phyloP scores from a whole-genome alignment of 1,140 invertebrate genomes.

The Hylyphantes graminicola region DNA sequence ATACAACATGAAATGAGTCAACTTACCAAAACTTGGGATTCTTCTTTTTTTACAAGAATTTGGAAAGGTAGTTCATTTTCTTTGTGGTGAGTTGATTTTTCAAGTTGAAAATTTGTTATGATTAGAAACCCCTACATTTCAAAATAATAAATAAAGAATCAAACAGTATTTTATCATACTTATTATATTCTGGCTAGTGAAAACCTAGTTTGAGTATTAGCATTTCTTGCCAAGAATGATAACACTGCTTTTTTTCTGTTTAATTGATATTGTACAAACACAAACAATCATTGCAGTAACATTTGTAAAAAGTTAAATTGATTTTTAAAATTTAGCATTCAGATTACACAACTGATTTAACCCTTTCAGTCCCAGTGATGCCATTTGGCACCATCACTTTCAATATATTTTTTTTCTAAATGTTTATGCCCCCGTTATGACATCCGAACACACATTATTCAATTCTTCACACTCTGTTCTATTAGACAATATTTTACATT shows the following conservation, averaged over 20 bases:
- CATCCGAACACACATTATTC: too few relatives aligned
- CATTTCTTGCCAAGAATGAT: not conserved
- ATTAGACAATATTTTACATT: too few relatives aligned
- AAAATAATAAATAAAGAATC: slow-evolving; percentile 4
- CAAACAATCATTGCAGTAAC: not conserved
- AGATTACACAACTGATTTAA: too few relatives aligned
- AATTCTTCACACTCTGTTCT: too few relatives aligned
- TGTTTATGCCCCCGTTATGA: too few relatives aligned
- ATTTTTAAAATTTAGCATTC: not conserved
- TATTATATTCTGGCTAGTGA: not conserved
- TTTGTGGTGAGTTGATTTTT: slow-evolving; percentile 43
- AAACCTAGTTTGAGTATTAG: not conserved
- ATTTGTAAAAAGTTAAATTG: not conserved
- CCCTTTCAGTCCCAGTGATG: too few relatives aligned
- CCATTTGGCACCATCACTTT: too few relatives aligned
- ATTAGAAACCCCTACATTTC: slow-evolving; percentile 28
- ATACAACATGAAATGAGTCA: not conserved
- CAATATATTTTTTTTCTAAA: too few relatives aligned
- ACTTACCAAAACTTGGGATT: slow-evolving; percentile 44
- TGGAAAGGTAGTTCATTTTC: slow-evolving; percentile 36
- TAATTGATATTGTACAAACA: not conserved
- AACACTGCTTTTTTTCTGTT: not conserved
- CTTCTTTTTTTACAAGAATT: slow-evolving; percentile 33
- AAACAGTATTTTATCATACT: not conserved
- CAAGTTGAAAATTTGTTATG: slow-evolving; percentile 31